phyloP scores from a whole-genome alignment of 1,140 invertebrate genomes.

The Heterodera schachtii region DNA sequence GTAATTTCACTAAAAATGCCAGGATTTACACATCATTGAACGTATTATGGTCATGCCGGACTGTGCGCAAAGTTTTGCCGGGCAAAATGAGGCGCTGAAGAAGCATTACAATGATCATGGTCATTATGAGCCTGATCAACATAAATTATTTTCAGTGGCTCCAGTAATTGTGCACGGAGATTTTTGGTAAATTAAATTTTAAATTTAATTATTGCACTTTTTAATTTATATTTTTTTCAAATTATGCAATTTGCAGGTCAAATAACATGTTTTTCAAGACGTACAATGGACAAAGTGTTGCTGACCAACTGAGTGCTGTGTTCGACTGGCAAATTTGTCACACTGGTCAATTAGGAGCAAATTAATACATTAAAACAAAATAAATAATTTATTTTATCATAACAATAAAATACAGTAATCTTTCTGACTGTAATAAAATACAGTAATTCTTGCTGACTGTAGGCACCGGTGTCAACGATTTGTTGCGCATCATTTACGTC shows the following conservation, averaged over 20 bases:
- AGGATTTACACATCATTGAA: conserved; percentile 15
- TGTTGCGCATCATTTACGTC: conserved; percentile 28
- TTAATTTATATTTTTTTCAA: neutral
- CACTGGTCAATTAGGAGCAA: conserved; percentile 1
- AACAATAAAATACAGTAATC: neutral
- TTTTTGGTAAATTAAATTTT: conserved; percentile 9
- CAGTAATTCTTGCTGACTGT: neutral
- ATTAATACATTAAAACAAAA: too few relatives aligned
- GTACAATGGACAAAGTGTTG: neutral
- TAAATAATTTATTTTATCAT: conserved; percentile 3
- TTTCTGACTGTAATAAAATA: too few relatives aligned
- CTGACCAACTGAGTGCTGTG: conserved; percentile 12
- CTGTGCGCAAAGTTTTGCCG: neutral
- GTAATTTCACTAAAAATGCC: neutral
- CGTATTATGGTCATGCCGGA: conserved; percentile 1
- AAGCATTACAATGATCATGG: neutral
- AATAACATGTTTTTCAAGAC: conserved; percentile 27
- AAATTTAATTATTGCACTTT: neutral
- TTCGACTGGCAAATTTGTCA: conserved; percentile 25
- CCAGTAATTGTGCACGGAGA: conserved; percentile 29
- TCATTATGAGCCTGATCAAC: conserved; percentile 18
- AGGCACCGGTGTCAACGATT: conserved; percentile 23
- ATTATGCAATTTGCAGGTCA: conserved; percentile 8
- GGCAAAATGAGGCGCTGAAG: neutral
- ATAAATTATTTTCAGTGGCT: conserved; percentile 15